Evolutionary conservation across 2,797 vertebrate species (phyloP).

Genomic region (Fistularia commersonii): DNA sequence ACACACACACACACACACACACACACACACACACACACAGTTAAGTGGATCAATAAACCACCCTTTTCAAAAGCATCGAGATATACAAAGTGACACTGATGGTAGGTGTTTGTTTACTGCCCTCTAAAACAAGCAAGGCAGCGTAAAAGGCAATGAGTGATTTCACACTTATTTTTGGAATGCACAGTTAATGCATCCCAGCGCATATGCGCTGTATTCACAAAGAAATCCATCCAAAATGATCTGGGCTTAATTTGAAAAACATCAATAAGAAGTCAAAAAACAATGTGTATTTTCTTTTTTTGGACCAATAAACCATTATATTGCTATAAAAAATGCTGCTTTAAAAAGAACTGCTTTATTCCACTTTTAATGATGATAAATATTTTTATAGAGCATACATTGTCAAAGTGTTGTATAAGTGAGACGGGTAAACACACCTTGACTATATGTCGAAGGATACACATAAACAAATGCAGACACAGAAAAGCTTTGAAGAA

Average conservation of each 20-base stretch:
- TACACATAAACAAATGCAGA: too few relatives aligned
- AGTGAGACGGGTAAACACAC: too few relatives aligned
- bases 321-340: too few relatives aligned
- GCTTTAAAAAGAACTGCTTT: too few relatives aligned
- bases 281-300: too few relatives aligned
- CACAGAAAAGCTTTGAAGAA: too few relatives aligned
- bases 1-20: slow-evolving; percentile 8
- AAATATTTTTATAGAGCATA: too few relatives aligned
- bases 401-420: too few relatives aligned
- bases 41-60: slow-evolving; percentile 50
- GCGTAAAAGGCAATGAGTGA: slow-evolving; percentile 35
- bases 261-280: too few relatives aligned
- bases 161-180: slow-evolving; percentile 16
- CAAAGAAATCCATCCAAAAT: slow-evolving; percentile 8
- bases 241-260: background rate
- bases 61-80: slow-evolving; percentile 35
- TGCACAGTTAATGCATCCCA: slow-evolving; percentile 4
- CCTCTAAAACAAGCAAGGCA: slow-evolving; percentile 29
- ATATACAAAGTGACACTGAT: slow-evolving; percentile 6
- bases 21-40: slow-evolving; percentile 10
- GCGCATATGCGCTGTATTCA: slow-evolving; percentile 1
- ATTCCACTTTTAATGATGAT: too few relatives aligned
- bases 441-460: too few relatives aligned
- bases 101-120: slow-evolving; percentile 8
- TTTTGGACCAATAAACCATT: too few relatives aligned